These are phyloP conservation scores for Sweltsa coloradensis DNA, from an alignment of 1,140 invertebrate species.

Conservation along the genomic window DNA sequence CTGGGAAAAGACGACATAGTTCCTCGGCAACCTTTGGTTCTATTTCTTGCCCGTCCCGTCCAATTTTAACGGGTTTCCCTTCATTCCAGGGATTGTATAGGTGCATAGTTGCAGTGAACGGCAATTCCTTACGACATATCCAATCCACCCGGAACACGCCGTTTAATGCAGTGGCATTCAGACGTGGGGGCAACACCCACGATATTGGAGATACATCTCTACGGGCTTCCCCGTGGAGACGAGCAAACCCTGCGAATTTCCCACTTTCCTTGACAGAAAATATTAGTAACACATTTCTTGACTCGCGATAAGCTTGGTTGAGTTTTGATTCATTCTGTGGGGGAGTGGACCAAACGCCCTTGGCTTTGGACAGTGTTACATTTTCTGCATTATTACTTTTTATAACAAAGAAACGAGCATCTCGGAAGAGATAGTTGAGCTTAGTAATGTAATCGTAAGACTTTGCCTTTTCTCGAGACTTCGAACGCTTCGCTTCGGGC, in stretches of 20 bases:
- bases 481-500: constrained; percentile 33
- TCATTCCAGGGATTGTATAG: constrained; percentile 98
- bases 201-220: constrained; percentile 80
- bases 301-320: constrained; percentile 86
- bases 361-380: constrained; percentile 84
- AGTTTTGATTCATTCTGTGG: constrained; percentile 94
- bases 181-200: constrained; percentile 91
- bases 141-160: constrained; percentile 95
- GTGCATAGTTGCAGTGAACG: constrained; percentile 85
- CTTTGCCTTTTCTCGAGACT: constrained; percentile 44
- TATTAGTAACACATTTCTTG: constrained; percentile 86
- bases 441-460: constrained; percentile 78
- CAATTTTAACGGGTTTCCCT: constrained; percentile 96
- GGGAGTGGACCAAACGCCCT: constrained; percentile 94
- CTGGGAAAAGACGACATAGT: constrained; percentile 84
- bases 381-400: constrained; percentile 98
- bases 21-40: constrained; percentile 90
- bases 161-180: constrained; percentile 83
- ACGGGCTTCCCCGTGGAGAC: constrained; percentile 74
- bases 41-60: constrained; percentile 95
- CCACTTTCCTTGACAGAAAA: constrained; percentile 98
- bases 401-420: constrained; percentile 92
- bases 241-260: constrained; percentile 83
- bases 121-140: constrained; percentile 89
- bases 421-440: constrained; percentile 88